These are phyloP conservation scores for Axis porcinus DNA, from an alignment of 2,113 vertebrate species.

Conservation along the genomic window DNA sequence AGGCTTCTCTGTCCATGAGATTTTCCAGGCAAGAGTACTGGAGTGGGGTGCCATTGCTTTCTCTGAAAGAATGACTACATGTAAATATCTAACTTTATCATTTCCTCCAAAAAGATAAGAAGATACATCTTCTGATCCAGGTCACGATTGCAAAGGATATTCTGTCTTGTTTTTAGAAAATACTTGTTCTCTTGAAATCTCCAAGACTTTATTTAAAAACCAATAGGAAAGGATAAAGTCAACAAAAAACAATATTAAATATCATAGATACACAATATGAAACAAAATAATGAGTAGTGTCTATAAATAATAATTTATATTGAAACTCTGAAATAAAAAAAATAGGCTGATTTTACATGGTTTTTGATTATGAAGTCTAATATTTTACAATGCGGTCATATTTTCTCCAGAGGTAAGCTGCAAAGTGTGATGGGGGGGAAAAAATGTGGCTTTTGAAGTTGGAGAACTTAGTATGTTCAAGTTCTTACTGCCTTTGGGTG, in stretches of 20 bases:
- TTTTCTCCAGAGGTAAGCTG: not conserved
- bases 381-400: not conserved
- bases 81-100: not conserved
- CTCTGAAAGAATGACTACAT: not conserved
- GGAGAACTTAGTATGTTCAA: not conserved
- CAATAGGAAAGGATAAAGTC: not conserved
- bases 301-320: not conserved
- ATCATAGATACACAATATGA: not conserved
- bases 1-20: accelerated
- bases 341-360: not conserved
- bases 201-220: not conserved
- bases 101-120: not conserved
- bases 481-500: not conserved
- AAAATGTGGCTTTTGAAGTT: not conserved
- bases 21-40: not conserved
- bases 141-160: not conserved
- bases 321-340: not conserved
- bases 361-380: not conserved
- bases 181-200: not conserved
- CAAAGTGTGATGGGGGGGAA: not conserved
- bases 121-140: not conserved
- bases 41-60: not conserved
- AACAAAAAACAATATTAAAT: not conserved
- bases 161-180: not conserved
- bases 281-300: not conserved